Percentiles rank a stretch among this genome's conserved stretches.
phyloP scores from a whole-genome alignment of 2,888 invertebrate species.

The Galerucella nymphaeae region DNA sequence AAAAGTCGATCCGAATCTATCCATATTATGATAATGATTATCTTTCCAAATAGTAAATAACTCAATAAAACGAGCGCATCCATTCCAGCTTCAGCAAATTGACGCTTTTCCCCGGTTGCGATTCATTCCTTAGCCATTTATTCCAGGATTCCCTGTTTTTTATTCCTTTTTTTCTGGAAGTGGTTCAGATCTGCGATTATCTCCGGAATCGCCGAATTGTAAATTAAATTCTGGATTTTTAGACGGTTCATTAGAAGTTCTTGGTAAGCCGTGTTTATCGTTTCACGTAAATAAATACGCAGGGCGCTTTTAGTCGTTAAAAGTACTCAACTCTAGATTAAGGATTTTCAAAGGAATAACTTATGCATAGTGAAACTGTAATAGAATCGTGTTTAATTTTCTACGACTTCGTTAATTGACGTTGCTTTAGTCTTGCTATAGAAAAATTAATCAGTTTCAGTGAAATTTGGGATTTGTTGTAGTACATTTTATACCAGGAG shows the following conservation, averaged over 20 bases:
- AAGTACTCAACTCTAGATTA: slow-evolving; percentile 20
- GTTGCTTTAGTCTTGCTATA: not conserved
- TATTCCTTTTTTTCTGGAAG: slow-evolving; percentile 17
- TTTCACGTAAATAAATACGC: slow-evolving; percentile 29
- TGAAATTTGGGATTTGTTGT: too few relatives aligned
- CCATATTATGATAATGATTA: slow-evolving; percentile 14
- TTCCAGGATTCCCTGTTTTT: slow-evolving; percentile 8
- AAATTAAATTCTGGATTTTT: slow-evolving; percentile 34
- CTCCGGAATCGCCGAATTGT: slow-evolving; percentile 27
- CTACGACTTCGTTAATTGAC: not conserved
- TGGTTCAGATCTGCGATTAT: slow-evolving; percentile 22
- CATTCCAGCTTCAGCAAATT: slow-evolving; percentile 18
- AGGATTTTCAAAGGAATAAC: slow-evolving; percentile 9
- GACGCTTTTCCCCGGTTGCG: slow-evolving; percentile 15
- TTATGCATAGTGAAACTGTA: not conserved
- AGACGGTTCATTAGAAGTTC: slow-evolving; percentile 36
- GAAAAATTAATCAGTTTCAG: not conserved
- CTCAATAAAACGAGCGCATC: slow-evolving; percentile 20
- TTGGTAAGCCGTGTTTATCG: slow-evolving; percentile 32
- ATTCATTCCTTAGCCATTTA: slow-evolving; percentile 22
- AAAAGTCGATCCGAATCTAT: not conserved
- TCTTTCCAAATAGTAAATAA: slow-evolving; percentile 23
- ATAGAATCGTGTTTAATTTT: not conserved
- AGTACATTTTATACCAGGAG: too few relatives aligned
- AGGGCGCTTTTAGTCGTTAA: slow-evolving; percentile 12